Base-by-base conservation (phyloP, 2,888 invertebrate species). In the Sinopyrophorus schimmeli region DNA sequence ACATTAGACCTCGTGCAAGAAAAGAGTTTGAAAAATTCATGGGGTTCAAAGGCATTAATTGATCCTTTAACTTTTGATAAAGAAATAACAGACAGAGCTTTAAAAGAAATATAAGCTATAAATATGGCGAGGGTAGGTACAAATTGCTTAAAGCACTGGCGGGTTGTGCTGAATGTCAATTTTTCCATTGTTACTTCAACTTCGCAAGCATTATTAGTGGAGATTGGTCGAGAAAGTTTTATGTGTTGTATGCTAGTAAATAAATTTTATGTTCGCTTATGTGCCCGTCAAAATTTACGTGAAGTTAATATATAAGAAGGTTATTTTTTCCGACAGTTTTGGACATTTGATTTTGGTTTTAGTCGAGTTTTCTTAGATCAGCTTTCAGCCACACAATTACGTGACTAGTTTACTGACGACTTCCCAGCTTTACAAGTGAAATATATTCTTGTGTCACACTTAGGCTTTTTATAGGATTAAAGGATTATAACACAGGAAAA, bases 371-470 rank as follows among this genome's bases (percentile, higher is more conserved):
- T 6, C 5, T 9, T 17, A 9, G 42, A 42, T 34, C 42, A 34
- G 27, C 18, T 16, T 18, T 42, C 27, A 34, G 24, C 42, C 42
- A 26, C 18, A 42, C 12, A 23, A 34, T 17, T 26, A 42, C 42
- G 42, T 42, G 42, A 42, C 26, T 18, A 12, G 23, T 27, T 26
- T 42, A 27, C 32, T 9, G 34, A 42, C 10, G 20, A n/a, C 3
- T 21, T 21, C 31, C 34, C 18, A 15, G 12, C 27, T 24, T 34
- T 42, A 17, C 24, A 34, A 34, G 21, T 10, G 6, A 26, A 17
- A 32, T 23, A 26, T 31, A 31, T 31, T 31, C 7, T 10, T 5
- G 15, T 42, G 23, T 23, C 40, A 14, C 41, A 42, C 24, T 23
- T 28, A 10, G 7, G 21, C 21, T 20, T 6, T 35, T 15, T 27